These are phyloP conservation scores for Radopholus similis DNA, from an alignment of 1,140 invertebrate species.

Conservation along the genomic window DNA sequence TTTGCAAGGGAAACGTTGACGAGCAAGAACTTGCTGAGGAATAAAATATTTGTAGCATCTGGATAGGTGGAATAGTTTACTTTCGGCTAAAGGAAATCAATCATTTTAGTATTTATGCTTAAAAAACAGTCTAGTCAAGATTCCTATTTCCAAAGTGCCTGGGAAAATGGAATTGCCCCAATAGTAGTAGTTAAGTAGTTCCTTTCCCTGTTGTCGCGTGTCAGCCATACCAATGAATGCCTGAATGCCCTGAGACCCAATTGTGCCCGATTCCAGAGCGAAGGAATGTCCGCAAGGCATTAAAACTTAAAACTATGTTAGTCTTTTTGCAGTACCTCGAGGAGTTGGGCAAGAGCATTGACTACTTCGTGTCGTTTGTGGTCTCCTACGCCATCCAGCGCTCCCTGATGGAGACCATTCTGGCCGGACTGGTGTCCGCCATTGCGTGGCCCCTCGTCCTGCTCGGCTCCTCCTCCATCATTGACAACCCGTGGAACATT, in stretches of 20 bases:
- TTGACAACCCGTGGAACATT: constrained; percentile 75
- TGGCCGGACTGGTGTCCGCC: constrained; percentile 69
- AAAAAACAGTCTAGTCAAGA: too few relatives aligned
- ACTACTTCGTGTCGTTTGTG: constrained; percentile 69
- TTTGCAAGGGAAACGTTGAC: too few relatives aligned
- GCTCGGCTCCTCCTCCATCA: constrained; percentile 67
- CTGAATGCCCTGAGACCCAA: too few relatives aligned
- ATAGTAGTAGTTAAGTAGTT: not conserved
- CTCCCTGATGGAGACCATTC: constrained; percentile 72
- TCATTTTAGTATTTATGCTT: too few relatives aligned
- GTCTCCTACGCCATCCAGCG: constrained; percentile 71
- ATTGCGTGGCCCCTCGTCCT: constrained; percentile 72
- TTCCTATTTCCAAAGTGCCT: too few relatives aligned
- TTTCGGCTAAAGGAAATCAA: too few relatives aligned
- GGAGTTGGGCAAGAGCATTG: constrained; percentile 64
- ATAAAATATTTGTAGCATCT: too few relatives aligned
- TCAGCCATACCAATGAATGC: constrained; percentile 49
- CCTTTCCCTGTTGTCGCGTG: not conserved
- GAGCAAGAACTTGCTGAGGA: too few relatives aligned
- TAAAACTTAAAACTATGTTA: too few relatives aligned
- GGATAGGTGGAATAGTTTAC: too few relatives aligned
- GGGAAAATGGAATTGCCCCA: not conserved
- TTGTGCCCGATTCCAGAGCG: too few relatives aligned
- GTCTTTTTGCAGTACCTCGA: constrained; percentile 10
- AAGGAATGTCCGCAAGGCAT: too few relatives aligned